Percentiles rank a stretch among this genome's conserved stretches.
phyloP scores from a whole-genome alignment of 2,113 vertebrate species.

The Heterochromis multidens region DNA sequence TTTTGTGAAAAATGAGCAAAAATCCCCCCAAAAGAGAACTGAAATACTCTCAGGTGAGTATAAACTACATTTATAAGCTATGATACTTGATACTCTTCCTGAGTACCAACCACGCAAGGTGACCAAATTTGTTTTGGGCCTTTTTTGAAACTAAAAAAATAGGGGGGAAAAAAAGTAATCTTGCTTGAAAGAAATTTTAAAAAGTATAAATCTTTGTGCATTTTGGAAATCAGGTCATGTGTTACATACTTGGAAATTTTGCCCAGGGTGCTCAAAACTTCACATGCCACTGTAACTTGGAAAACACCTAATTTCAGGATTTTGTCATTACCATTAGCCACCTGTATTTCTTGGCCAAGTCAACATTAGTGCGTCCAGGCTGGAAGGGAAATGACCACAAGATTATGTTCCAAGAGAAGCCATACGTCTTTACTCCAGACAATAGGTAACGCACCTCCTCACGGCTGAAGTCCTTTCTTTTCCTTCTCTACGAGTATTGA shows the following conservation, averaged over 20 bases:
- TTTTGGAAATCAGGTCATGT: not conserved
- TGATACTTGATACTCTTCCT: not conserved
- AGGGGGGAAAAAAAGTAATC: rapidly evolving
- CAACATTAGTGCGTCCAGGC: conserved; percentile 59
- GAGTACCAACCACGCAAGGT: not conserved
- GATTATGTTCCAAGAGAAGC: conserved; percentile 71
- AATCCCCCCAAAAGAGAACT: not conserved
- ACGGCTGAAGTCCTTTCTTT: conserved; percentile 52
- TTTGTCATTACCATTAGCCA: conserved; percentile 39
- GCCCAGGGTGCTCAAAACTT: not conserved
- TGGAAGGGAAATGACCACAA: conserved; percentile 70
- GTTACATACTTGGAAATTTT: not conserved
- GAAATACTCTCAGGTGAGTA: not conserved
- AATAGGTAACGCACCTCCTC: conserved; percentile 61
- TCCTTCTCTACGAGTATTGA: conserved; percentile 4
- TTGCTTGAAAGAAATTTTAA: not conserved
- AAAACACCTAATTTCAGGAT: not conserved
- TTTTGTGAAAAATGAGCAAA: not conserved
- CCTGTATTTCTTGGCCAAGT: conserved; percentile 69
- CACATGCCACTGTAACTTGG: not conserved
- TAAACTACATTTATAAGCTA: not conserved
- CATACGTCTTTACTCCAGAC: conserved; percentile 53
- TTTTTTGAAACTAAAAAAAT: not conserved
- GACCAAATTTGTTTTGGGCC: not conserved
- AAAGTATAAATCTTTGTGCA: not conserved